Base-by-base conservation (phyloP, 2,888 invertebrate genomes). In the Patella depressa region DNA sequence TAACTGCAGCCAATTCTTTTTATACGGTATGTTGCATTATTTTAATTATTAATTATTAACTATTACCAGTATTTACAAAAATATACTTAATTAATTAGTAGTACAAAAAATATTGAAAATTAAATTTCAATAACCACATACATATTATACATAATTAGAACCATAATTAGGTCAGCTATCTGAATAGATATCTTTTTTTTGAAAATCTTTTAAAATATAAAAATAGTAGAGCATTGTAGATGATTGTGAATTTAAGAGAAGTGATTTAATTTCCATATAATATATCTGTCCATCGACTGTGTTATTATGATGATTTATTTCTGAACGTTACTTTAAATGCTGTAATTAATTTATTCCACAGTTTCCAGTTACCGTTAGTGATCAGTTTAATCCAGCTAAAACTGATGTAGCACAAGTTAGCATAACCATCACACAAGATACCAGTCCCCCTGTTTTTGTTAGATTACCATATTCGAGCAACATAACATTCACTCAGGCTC, bases 401-500 rank as follows among this genome's bases (percentile, higher is more conserved):
- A 75, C 79, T n/a, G 77, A 72, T 29, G 77, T 53, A 12, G 77
- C 80, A 7, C 75, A 75, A 2, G 77, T 83, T 15, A 71, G 34
- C 19, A 76, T 84, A 17, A 72, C 11, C 71, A 79, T 84, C n/a
- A 57, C 24, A 12, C 71, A 78, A 14, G 82, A 84, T 71, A 72
- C 57, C 7, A 17, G 24, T 14, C 74, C 78, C 15, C 84, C 84
- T 3, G 0, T 4, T 0, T 84, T 83, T 70, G 7, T 78, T 53
- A 79, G 77, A 29, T 29, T 74, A 59, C 83, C 81, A 11, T 87
- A 87, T 74, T 45, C 9, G 3, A 75, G 79, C 0, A 75, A 75
- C 2, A 82, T 89, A 17, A 82, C 79, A 78, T 88, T 83, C 78
- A 85, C 82, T 72, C 78, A 78, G 74, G 78, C 82, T 1, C 79